Evolutionary conservation across 2,113 vertebrate species (phyloP).

Genomic region (Upupa epops): DNA sequence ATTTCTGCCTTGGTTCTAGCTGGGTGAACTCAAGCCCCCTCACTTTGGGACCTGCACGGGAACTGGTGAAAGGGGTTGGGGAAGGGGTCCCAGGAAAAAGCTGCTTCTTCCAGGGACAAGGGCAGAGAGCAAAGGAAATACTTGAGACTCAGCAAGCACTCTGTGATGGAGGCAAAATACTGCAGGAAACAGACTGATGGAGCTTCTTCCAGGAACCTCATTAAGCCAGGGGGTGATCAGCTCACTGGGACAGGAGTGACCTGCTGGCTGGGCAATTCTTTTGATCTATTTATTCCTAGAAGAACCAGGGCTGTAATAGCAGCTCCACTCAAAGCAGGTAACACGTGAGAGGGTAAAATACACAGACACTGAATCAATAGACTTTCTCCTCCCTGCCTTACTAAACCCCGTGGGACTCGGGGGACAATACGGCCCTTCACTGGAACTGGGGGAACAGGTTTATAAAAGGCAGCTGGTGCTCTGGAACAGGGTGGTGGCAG

Average conservation of each 20-base stretch:
- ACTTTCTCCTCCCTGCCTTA: neutral
- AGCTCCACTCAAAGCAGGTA: neutral
- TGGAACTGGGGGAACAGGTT: neutral
- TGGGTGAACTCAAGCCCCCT: neutral
- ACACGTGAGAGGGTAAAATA: neutral
- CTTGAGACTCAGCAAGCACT: neutral
- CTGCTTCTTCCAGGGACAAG: neutral
- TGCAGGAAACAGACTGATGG: neutral
- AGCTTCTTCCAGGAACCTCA: neutral
- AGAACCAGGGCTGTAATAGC: neutral
- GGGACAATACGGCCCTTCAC: neutral
- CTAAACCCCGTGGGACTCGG: rapidly evolving
- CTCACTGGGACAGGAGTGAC: neutral
- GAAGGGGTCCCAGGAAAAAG: neutral
- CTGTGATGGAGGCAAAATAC: neutral
- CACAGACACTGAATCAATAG: neutral
- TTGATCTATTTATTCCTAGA: neutral
- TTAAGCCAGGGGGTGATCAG: neutral
- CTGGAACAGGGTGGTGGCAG: neutral
- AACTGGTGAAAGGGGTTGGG: neutral
- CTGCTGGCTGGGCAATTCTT: neutral
- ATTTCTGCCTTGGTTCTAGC: neutral
- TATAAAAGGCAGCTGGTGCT: neutral
- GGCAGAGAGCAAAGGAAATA: neutral
- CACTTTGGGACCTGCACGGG: neutral